Evolutionary conservation across 1,140 invertebrate genomes (phyloP).

Genomic region (Spodoptera litura): DNA sequence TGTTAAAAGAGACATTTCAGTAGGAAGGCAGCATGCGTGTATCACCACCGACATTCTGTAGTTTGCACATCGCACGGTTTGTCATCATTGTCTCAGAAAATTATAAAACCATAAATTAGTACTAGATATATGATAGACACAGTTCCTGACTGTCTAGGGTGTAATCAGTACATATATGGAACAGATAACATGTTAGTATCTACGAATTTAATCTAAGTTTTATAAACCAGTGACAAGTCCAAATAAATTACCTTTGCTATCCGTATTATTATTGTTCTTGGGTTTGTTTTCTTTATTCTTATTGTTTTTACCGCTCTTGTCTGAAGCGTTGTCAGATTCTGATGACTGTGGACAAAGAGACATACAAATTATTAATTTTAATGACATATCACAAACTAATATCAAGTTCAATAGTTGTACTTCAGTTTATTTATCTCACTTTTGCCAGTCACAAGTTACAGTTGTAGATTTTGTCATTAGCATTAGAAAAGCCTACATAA

Average conservation of each 20-base stretch:
- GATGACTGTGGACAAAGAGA: conserved; percentile 70
- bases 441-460: too few species aligned
- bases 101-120: too few species aligned
- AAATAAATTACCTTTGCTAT: conserved; percentile 70
- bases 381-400: not conserved
- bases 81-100: conserved; percentile 61
- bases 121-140: too few species aligned
- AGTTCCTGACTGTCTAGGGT: too few species aligned
- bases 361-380: conserved; percentile 27
- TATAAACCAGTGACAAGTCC: too few species aligned
- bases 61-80: conserved; percentile 70
- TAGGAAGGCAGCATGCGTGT: conserved; percentile 78
- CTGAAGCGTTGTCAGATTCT: conserved; percentile 81
- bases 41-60: conserved; percentile 66
- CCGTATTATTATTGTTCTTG: conserved; percentile 80
- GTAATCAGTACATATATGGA: too few species aligned
- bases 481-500: too few species aligned
- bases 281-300: conserved; percentile 82
- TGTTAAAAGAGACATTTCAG: conserved; percentile 56
- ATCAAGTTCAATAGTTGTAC: too few species aligned
- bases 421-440: too few species aligned
- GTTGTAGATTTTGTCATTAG: too few species aligned
- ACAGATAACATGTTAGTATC: too few species aligned
- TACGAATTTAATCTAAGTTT: too few species aligned
- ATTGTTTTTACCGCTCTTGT: conserved; percentile 77